phyloP scores from a whole-genome alignment of 2,888 invertebrate genomes.

The Esperia sulphurella region DNA sequence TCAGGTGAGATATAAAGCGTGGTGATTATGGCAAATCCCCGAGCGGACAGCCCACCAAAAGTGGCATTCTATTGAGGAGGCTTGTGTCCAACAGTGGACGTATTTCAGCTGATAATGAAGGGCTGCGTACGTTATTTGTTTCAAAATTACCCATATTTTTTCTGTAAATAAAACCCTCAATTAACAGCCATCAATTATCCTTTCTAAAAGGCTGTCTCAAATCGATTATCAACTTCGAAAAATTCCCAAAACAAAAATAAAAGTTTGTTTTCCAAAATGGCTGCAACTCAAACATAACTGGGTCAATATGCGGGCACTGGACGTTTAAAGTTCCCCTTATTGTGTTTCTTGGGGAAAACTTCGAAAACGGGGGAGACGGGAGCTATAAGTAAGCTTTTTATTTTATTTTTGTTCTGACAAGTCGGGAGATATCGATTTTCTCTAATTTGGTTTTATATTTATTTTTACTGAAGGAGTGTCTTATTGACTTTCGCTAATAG shows the following conservation, averaged over 20 bases:
- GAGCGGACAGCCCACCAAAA: no score
- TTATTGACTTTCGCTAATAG: no score
- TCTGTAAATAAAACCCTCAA: no score
- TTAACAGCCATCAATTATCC: no score
- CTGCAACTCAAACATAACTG: conserved; percentile 32
- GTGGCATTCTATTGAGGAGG: no score
- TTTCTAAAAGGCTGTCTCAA: background rate
- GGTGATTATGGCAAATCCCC: no score
- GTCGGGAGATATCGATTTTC: conserved; percentile 1
- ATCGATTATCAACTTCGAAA: background rate
- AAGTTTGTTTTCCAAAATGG: conserved; percentile 12
- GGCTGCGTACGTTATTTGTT: no score
- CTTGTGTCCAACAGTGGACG: no score
- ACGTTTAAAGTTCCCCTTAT: conserved; percentile 16
- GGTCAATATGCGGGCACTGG: conserved; percentile 29
- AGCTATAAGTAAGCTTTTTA: background rate
- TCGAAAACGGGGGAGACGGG: background rate
- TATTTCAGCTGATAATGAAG: no score
- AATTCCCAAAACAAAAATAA: conserved; percentile 9
- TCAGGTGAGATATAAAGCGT: no score
- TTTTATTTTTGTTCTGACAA: background rate
- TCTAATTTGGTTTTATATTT: background rate
- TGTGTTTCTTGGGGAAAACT: conserved; percentile 11
- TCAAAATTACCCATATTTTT: no score
- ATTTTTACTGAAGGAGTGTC: no score